A percentile compares a stretch with the other conserved stretches of the same genome.
These are phyloP conservation scores for Eretmochelys imbricata DNA, from an alignment of 2,113 vertebrate genomes.

Conservation along the genomic window DNA sequence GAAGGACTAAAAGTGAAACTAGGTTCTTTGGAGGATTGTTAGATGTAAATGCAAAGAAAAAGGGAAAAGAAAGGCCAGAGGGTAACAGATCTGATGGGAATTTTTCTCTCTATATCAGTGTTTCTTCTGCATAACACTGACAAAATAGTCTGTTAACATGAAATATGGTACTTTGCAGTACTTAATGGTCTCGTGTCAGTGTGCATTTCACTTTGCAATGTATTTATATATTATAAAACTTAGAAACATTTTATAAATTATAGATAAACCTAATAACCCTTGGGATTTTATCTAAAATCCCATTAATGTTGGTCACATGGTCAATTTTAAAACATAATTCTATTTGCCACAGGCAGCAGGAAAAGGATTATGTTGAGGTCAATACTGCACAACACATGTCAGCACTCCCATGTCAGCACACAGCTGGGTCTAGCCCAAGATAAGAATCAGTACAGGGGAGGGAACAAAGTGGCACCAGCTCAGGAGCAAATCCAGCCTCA, in stretches of 20 bases:
- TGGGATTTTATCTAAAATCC: slow-evolving; percentile 27
- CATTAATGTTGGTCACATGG: not conserved
- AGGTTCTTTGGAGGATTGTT: slow-evolving; percentile 31
- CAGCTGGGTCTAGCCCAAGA: not conserved
- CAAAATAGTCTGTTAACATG: slow-evolving; percentile 64
- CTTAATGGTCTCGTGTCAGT: slow-evolving; percentile 45
- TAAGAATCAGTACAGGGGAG: not conserved
- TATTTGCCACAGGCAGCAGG: not conserved
- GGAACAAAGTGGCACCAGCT: not conserved
- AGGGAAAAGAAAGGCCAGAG: not conserved
- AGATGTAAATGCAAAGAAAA: slow-evolving; percentile 48
- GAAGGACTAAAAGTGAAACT: slow-evolving; percentile 42
- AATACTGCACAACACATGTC: not conserved
- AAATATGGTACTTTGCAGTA: slow-evolving; percentile 58
- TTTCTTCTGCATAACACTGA: slow-evolving; percentile 29
- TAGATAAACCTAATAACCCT: slow-evolving; percentile 7
- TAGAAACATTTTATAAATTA: slow-evolving; percentile 22
- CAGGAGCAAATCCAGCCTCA: fast-evolving
- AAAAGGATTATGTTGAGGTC: not conserved
- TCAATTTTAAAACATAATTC: not conserved
- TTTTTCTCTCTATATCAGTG: slow-evolving; percentile 17
- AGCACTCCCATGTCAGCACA: not conserved
- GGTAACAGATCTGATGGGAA: slow-evolving; percentile 20
- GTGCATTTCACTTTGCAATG: slow-evolving; percentile 47
- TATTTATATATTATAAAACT: slow-evolving; percentile 38